phyloP scores from a whole-genome alignment of 2,113 vertebrate genomes.

The Pithys albifrons region DNA sequence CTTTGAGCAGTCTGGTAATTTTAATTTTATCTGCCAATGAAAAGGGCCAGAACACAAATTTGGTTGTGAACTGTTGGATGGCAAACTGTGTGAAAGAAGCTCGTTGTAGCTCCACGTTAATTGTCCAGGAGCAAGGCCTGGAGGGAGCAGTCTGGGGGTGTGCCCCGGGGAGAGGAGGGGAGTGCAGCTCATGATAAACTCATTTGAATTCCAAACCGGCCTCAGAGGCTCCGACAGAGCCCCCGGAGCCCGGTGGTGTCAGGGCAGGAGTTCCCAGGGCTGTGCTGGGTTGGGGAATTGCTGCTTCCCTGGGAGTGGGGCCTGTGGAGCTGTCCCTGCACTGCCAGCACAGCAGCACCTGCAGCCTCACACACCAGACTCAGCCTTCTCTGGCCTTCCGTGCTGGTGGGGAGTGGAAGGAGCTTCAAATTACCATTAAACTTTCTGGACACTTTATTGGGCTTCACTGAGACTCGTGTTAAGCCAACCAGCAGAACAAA shows the following conservation, averaged over 20 bases:
- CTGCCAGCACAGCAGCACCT: background rate
- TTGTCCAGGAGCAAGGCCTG: background rate
- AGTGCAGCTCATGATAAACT: background rate
- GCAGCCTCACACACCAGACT: background rate
- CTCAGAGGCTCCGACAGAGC: background rate
- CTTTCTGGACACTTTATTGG: background rate
- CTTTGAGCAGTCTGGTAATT: background rate
- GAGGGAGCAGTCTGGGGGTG: background rate
- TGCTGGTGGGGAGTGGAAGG: background rate
- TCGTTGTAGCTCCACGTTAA: background rate
- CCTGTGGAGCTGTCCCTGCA: background rate
- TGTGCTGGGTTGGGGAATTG: background rate
- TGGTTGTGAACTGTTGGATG: background rate
- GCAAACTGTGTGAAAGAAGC: background rate
- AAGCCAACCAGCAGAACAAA: background rate
- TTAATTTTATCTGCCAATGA: background rate
- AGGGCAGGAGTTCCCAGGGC: background rate
- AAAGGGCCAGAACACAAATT: background rate
- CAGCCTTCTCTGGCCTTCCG: background rate
- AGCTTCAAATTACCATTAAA: background rate
- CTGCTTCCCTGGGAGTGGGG: background rate
- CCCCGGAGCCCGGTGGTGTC: background rate
- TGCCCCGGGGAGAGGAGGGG: accelerated
- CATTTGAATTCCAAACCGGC: background rate
- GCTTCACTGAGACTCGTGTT: slow-evolving; percentile 3